A percentile compares a stretch with the other conserved stretches of the same genome.
Conservation (phyloP, 2,113 vertebrate genomes). For the Marcusenius ussheri region DNA sequence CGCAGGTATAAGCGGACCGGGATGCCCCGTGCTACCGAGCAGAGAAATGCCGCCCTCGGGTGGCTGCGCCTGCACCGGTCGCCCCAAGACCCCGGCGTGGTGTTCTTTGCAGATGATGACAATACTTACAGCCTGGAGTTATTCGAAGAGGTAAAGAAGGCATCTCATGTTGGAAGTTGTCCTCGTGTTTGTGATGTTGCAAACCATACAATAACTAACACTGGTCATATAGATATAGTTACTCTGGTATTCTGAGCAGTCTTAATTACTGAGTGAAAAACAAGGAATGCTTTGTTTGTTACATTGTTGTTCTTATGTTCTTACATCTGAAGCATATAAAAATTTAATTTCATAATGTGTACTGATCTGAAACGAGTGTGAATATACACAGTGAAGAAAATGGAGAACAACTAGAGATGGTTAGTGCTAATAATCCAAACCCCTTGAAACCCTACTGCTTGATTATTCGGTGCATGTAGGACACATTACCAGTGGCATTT, state of each 20-base stretch:
- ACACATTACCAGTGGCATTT: neutral
- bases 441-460: neutral
- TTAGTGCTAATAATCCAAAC: neutral
- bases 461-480: neutral
- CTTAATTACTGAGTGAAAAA: neutral
- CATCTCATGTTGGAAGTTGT: neutral
- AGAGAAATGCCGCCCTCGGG: constrained; percentile 82
- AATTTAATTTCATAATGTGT: neutral
- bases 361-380: neutral
- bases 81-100: constrained; percentile 70
- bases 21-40: constrained; percentile 89
- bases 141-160: constrained; percentile 80
- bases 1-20: constrained; percentile 85
- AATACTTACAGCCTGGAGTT: constrained; percentile 98
- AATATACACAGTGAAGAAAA: neutral
- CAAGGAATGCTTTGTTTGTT: neutral
- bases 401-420: neutral
- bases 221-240: neutral
- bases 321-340: neutral
- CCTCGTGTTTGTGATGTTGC: neutral
- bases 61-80: constrained; percentile 80
- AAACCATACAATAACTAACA: neutral
- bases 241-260: neutral
- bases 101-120: constrained; percentile 97
- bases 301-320: too few species aligned